phyloP scores from a whole-genome alignment of 2,888 invertebrate species.

The Tinea pellionella region DNA sequence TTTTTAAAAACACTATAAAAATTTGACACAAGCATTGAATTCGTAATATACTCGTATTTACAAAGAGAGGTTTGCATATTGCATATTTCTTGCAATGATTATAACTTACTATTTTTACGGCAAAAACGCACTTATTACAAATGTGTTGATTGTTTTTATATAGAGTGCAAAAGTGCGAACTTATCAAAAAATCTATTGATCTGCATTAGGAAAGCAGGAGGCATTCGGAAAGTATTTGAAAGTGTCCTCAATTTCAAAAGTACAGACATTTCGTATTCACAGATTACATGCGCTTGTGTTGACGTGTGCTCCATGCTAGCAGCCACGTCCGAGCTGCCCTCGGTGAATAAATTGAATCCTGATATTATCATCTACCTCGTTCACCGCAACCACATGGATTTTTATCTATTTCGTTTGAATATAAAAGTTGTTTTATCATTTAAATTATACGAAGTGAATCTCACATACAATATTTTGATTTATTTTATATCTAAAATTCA shows the following conservation, averaged over 20 bases:
- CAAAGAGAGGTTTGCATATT: no score
- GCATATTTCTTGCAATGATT: no score
- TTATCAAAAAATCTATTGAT: no score
- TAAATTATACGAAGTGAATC: not conserved
- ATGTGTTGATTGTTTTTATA: no score
- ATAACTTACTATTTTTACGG: no score
- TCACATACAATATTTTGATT: slow-evolving; percentile 16
- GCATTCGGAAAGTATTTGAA: not conserved
- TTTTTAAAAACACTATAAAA: no score
- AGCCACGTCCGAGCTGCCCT: slow-evolving; percentile 13
- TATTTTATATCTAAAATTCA: slow-evolving; percentile 18
- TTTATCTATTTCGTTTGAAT: slow-evolving; percentile 19
- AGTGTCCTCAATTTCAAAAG: not conserved
- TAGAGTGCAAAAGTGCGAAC: no score
- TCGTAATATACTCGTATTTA: no score
- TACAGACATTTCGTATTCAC: not conserved
- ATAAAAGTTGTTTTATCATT: slow-evolving; percentile 19
- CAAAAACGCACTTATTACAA: no score
- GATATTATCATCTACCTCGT: slow-evolving; percentile 20
- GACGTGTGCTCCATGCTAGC: not conserved
- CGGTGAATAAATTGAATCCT: slow-evolving; percentile 24
- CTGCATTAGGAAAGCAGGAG: not conserved
- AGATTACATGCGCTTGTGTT: slow-evolving; percentile 11
- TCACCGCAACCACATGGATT: slow-evolving; percentile 14
- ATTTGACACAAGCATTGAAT: no score